A percentile compares a stretch with the other conserved stretches of the same genome.
These are phyloP conservation scores for Chrysolina americana DNA, from an alignment of 2,888 invertebrate species.

Conservation along the genomic window DNA sequence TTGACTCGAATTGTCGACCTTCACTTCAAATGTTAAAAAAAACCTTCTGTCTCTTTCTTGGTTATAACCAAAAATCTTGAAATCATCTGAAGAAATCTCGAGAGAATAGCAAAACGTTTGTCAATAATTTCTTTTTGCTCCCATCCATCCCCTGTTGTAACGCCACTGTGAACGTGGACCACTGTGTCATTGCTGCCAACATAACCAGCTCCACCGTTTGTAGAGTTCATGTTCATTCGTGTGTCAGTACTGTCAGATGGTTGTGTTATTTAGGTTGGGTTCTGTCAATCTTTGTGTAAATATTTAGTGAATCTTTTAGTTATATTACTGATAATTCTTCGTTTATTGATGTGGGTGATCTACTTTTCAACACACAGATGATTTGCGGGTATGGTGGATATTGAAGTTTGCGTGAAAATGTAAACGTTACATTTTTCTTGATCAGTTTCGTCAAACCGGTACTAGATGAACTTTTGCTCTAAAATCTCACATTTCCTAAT, in stretches of 20 bases:
- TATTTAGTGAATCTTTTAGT: slow-evolving; percentile 23
- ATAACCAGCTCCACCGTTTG: not conserved
- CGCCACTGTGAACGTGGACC: slow-evolving; percentile 7
- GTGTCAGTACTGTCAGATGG: slow-evolving; percentile 24
- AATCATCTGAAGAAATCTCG: too few relatives aligned
- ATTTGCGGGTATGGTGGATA: not conserved
- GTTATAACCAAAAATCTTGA: too few relatives aligned
- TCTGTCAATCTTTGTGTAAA: slow-evolving; percentile 32
- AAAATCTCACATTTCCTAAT: slow-evolving; percentile 39
- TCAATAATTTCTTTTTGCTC: not conserved
- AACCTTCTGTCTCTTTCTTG: too few relatives aligned
- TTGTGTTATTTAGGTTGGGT: slow-evolving; percentile 31
- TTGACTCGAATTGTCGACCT: too few relatives aligned
- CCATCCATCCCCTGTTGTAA: not conserved
- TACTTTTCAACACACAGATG: not conserved
- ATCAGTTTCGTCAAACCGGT: slow-evolving; percentile 44
- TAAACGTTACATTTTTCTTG: slow-evolving; percentile 34
- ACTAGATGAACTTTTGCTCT: slow-evolving; percentile 51
- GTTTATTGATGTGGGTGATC: not conserved
- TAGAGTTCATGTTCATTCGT: slow-evolving; percentile 10
- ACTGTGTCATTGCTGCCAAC: slow-evolving; percentile 15
- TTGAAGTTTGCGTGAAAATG: slow-evolving; percentile 29
- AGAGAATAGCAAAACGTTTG: too few relatives aligned
- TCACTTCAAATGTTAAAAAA: too few relatives aligned
- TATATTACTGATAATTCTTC: slow-evolving; percentile 9